Evolutionary conservation across 2,888 invertebrate genomes (phyloP).

Genomic region (Dioctria rufipes): DNA sequence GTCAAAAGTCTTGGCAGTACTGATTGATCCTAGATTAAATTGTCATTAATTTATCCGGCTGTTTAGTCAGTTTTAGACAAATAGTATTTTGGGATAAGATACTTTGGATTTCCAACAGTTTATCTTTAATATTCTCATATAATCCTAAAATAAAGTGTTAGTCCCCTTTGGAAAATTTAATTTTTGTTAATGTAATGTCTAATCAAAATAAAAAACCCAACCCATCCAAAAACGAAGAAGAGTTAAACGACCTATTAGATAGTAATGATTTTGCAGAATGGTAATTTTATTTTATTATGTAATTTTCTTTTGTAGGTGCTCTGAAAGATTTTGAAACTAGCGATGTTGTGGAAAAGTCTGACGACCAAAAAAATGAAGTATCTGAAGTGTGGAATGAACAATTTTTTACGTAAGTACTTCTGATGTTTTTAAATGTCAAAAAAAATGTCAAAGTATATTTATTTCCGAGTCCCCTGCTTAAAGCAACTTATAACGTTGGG

Average conservation of each 20-base stretch:
- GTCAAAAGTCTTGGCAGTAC: too few relatives aligned
- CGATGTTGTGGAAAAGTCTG: conserved; percentile 62
- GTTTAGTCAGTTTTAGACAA: too few relatives aligned
- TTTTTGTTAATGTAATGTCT: conserved; percentile 47
- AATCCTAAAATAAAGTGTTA: too few relatives aligned
- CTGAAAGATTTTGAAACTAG: conserved; percentile 75
- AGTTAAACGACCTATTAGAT: conserved; percentile 82
- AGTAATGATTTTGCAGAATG: conserved; percentile 72
- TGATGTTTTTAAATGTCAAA: conserved; percentile 59
- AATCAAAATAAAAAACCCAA: conserved; percentile 50
- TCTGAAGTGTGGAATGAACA: conserved; percentile 81
- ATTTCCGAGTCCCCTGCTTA: too few relatives aligned
- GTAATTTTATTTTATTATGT: conserved; percentile 8
- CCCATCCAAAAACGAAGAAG: conserved; percentile 73
- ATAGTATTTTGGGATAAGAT: too few relatives aligned
- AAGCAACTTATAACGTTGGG: too few relatives aligned
- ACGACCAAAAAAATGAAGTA: conserved; percentile 62
- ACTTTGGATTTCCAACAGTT: too few relatives aligned
- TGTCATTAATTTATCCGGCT: too few relatives aligned
- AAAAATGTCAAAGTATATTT: too few relatives aligned
- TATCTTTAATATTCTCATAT: too few relatives aligned
- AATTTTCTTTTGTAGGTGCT: conserved; percentile 74
- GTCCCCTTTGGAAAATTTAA: too few relatives aligned
- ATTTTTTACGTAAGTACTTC: conserved; percentile 79
- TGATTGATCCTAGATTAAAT: too few relatives aligned